phyloP scores from a whole-genome alignment of 2,113 vertebrate species.

The Cochlearius cochlearius region DNA sequence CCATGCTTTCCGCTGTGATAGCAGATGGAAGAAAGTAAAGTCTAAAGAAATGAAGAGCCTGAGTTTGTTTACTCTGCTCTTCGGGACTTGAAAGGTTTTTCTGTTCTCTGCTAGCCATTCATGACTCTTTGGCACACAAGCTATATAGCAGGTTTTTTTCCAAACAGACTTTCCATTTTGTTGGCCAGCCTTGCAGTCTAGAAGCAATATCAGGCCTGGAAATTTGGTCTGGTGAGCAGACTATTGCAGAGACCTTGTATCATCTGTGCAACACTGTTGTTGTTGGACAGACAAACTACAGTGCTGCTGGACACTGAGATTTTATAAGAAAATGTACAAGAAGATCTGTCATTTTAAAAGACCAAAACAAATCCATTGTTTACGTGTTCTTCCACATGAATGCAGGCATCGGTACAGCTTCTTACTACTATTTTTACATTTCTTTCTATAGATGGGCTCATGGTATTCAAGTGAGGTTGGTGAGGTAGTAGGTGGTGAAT shows the following conservation, averaged over 20 bases:
- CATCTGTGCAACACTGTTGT: not conserved
- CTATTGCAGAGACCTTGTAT: not conserved
- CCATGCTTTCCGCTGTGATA: not conserved
- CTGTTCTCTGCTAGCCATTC: not conserved
- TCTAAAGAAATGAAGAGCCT: not conserved
- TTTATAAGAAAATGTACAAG: not conserved
- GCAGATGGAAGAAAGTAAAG: not conserved
- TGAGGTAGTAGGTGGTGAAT: not conserved
- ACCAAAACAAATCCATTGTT: not conserved
- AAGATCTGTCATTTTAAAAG: not conserved
- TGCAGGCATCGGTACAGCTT: not conserved
- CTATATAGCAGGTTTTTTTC: not conserved
- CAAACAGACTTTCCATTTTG: not conserved
- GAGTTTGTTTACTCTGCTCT: not conserved
- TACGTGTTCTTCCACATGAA: not conserved
- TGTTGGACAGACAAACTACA: not conserved
- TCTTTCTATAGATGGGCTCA: not conserved
- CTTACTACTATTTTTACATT: not conserved
- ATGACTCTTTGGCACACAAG: not conserved
- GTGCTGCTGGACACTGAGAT: not conserved
- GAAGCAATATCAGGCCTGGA: not conserved
- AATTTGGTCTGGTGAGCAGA: not conserved
- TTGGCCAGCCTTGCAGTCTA: conserved; percentile 1
- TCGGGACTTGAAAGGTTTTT: not conserved
- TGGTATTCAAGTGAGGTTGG: not conserved